These are phyloP conservation scores for Sminthurinus signatus DNA, from an alignment of 1,140 invertebrate genomes.

Conservation along the genomic window DNA sequence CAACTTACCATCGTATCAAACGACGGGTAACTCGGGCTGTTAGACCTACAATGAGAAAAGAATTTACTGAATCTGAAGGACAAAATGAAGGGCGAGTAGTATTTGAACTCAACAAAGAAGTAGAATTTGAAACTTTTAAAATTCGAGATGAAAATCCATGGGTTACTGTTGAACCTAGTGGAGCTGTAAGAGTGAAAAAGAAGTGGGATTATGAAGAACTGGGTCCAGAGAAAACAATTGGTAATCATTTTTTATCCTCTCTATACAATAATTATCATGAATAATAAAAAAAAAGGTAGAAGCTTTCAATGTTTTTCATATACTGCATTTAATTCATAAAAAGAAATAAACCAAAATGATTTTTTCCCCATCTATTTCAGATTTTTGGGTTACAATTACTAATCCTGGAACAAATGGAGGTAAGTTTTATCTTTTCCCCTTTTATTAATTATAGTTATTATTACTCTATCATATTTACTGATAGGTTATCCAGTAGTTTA, in stretches of 20 bases:
- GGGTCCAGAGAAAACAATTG: conserved; percentile 89
- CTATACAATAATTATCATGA: too few species aligned
- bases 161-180: conserved; percentile 85
- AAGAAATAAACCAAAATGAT: too few species aligned
- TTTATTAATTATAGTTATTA: too few species aligned
- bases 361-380: too few species aligned
- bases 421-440: conserved; percentile 52
- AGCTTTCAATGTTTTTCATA: too few species aligned
- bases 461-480: too few species aligned
- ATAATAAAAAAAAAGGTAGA: too few species aligned
- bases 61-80: conserved; percentile 85
- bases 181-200: conserved; percentile 85
- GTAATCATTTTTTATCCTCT: too few species aligned
- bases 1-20: conserved; percentile 59
- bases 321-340: too few species aligned
- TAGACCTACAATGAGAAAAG: conserved; percentile 81
- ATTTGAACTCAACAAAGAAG: conserved; percentile 85
- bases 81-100: conserved; percentile 78
- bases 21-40: conserved; percentile 77
- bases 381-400: conserved; percentile 92
- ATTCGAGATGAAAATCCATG: conserved; percentile 87
- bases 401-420: conserved; percentile 71
- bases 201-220: conserved; percentile 95
- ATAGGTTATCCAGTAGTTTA: too few species aligned
- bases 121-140: conserved; percentile 84